Conservation (phyloP, 2,888 invertebrate species). For the Microctonus aethiopoides region DNA sequence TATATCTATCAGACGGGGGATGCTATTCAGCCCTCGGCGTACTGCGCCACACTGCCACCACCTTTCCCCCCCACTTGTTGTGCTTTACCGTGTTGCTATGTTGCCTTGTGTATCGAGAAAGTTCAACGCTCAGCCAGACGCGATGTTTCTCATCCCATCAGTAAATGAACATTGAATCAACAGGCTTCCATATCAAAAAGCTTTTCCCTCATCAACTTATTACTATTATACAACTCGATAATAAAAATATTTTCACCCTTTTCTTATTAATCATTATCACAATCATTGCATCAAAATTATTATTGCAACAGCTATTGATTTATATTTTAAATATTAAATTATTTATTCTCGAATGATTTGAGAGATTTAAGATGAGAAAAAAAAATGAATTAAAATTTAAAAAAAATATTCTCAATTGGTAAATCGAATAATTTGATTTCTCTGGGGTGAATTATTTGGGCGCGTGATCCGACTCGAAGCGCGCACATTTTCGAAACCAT, state of each 20-base stretch:
- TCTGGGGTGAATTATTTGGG: constrained; percentile 13
- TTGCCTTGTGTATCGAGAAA: constrained; percentile 67
- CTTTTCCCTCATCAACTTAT: constrained; percentile 8
- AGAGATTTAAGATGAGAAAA: no score
- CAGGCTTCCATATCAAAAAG: constrained; percentile 52
- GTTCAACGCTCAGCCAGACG: constrained; percentile 66
- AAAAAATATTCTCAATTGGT: neutral
- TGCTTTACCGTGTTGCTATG: constrained; percentile 66
- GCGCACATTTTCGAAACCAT: neutral
- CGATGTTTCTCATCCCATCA: constrained; percentile 58
- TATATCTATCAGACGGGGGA: constrained; percentile 58
- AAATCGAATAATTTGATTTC: neutral
- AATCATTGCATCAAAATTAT: no score
- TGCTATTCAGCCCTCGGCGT: constrained; percentile 49
- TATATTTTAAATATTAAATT: no score
- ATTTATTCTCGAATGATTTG: no score
- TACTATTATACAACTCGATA: neutral
- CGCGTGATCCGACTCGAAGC: constrained; percentile 15
- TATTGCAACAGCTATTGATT: no score
- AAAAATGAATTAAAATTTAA: neutral
- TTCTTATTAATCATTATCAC: no score
- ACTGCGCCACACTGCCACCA: constrained; percentile 50
- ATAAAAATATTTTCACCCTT: no score
- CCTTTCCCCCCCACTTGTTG: constrained; percentile 65
- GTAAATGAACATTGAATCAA: constrained; percentile 56